A percentile compares a stretch with the other conserved stretches of the same genome.
phyloP scores from a whole-genome alignment of 2,888 invertebrate genomes.

The Baronia brevicornis region DNA sequence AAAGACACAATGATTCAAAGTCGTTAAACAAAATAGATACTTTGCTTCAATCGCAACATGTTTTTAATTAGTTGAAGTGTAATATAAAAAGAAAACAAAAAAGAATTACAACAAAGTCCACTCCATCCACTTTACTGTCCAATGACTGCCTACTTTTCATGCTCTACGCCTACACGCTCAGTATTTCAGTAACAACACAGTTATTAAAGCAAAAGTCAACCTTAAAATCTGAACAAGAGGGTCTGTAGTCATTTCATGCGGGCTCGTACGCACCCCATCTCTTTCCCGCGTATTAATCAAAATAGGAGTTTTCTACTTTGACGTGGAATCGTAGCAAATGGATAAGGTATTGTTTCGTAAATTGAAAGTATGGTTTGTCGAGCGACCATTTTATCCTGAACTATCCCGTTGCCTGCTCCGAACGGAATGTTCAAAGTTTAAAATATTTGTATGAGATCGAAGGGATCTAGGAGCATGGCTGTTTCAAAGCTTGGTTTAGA shows the following conservation, averaged over 20 bases:
- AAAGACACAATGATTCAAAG: conserved; percentile 3
- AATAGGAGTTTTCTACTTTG: conserved; percentile 72
- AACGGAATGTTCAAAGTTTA: conserved; percentile 17
- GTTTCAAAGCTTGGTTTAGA: conserved; percentile 54
- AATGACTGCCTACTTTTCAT: conserved; percentile 73
- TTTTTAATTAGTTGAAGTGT: conserved; percentile 15
- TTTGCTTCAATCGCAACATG: conserved; percentile 4
- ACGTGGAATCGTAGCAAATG: conserved; percentile 72
- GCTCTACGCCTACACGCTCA: conserved; percentile 70
- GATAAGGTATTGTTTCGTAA: conserved; percentile 74
- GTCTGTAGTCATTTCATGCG: conserved; percentile 31
- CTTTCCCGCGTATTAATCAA: conserved; percentile 74
- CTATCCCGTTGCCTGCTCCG: conserved; percentile 29
- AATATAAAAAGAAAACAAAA: conserved; percentile 20
- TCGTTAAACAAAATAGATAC: conserved; percentile 8
- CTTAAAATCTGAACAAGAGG: conserved; percentile 35
- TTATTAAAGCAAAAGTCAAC: conserved; percentile 41
- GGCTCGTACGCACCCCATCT: conserved; percentile 55
- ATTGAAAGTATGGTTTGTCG: conserved; percentile 69
- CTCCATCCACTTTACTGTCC: conserved; percentile 56
- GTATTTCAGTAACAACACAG: conserved; percentile 60
- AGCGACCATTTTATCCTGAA: conserved; percentile 41
- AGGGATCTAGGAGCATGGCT: conserved; percentile 22
- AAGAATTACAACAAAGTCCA: conserved; percentile 44
- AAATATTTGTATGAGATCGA: conserved; percentile 27